Conservation (phyloP, 2,888 invertebrate genomes). For the Spisula subtruncata region DNA sequence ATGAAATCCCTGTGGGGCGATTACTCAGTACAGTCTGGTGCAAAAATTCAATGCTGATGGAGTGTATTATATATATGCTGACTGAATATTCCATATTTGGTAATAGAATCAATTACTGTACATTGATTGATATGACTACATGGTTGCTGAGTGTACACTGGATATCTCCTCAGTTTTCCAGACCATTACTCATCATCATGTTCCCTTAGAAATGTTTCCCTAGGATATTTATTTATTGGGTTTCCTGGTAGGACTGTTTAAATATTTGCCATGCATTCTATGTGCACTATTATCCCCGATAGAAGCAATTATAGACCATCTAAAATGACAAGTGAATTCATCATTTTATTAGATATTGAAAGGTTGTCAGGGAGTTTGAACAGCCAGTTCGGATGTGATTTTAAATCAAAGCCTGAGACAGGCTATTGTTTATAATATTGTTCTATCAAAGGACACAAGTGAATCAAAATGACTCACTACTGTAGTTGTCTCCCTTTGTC, state of each 20-base stretch:
- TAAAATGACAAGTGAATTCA: not conserved
- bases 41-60: too few relatives aligned
- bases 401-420: too few relatives aligned
- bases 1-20: too few relatives aligned
- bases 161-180: not conserved
- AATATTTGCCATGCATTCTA: not conserved
- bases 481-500: too few relatives aligned
- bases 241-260: not conserved
- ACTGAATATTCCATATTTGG: not conserved
- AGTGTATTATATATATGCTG: conserved; percentile 7
- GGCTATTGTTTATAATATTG: too few relatives aligned
- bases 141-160: not conserved
- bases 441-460: too few relatives aligned
- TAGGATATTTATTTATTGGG: not conserved
- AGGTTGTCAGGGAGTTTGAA: too few relatives aligned
- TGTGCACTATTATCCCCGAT: not conserved
- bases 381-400: too few relatives aligned
- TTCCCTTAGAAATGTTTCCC: not conserved
- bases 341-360: not conserved
- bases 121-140: not conserved
- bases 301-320: not conserved
- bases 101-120: not conserved
- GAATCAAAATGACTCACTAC: too few relatives aligned
- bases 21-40: too few relatives aligned
- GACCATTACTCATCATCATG: not conserved